Conservation (phyloP, 2,888 invertebrate species). For the Ptilodon capucinus region DNA sequence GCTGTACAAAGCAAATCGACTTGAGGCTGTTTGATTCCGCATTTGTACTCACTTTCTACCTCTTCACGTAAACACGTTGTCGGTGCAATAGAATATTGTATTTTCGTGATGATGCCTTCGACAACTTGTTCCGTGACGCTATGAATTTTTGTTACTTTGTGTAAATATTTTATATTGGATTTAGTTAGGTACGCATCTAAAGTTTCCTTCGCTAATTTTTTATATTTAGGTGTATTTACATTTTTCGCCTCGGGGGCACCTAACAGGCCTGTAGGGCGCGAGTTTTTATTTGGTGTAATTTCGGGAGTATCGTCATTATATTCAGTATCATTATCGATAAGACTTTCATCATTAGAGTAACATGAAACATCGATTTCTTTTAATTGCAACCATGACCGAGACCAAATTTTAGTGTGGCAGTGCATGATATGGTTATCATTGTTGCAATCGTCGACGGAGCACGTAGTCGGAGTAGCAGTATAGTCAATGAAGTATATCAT, state of each 20-base stretch:
- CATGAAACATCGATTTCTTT: slow-evolving; percentile 21
- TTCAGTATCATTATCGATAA: background rate
- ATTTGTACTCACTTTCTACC: slow-evolving; percentile 19
- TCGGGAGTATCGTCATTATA: background rate
- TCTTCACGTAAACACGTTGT: slow-evolving; percentile 35
- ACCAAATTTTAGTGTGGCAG: background rate
- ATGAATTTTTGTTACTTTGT: slow-evolving; percentile 52
- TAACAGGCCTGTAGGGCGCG: background rate
- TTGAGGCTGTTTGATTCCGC: slow-evolving; percentile 31
- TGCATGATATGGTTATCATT: background rate
- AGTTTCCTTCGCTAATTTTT: slow-evolving; percentile 29
- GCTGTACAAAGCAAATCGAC: slow-evolving; percentile 31
- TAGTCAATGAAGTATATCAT: slow-evolving; percentile 48
- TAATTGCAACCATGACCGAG: background rate
- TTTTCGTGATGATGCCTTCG: slow-evolving; percentile 69
- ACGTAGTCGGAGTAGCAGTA: slow-evolving; percentile 38
- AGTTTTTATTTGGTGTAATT: background rate
- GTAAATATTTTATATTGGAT: slow-evolving; percentile 46
- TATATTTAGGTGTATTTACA: slow-evolving; percentile 16
- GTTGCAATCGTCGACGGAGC: slow-evolving; percentile 5
- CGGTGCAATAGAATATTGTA: slow-evolving; percentile 40
- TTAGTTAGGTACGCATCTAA: slow-evolving; percentile 28
- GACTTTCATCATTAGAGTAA: slow-evolving; percentile 12
- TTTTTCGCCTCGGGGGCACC: background rate
- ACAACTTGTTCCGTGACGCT: slow-evolving; percentile 75